Percentiles rank a stretch among this genome's conserved stretches.
Evolutionary conservation across 2,888 invertebrate species (phyloP).

Genomic region (Enchytraeus crypticus): DNA sequence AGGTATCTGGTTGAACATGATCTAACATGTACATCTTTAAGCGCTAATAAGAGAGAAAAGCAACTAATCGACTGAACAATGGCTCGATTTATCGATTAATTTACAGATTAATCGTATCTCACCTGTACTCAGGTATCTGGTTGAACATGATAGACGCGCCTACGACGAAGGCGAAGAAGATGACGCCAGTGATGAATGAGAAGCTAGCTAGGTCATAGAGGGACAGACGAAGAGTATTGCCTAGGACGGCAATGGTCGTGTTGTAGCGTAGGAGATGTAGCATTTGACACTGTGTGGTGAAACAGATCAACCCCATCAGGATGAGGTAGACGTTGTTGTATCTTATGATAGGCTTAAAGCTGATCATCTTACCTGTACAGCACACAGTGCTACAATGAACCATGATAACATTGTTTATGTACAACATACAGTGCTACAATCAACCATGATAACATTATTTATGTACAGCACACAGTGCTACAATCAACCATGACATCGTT

Average conservation of each 20-base stretch:
- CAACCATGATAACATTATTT: no score
- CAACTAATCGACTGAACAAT: no score
- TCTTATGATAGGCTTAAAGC: background rate
- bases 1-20: background rate
- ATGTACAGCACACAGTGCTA: no score
- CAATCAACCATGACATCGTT: no score
- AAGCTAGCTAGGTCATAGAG: background rate
- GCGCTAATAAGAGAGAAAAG: no score
- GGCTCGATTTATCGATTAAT: no score
- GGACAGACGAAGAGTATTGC: background rate
- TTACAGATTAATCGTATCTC: no score
- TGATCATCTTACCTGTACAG: constrained; percentile 3
- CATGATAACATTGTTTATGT: no score
- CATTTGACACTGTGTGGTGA: constrained; percentile 2
- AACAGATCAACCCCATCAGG: background rate
- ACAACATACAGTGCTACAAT: no score
- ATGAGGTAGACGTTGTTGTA: constrained; percentile 5
- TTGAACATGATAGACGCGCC: background rate
- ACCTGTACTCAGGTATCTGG: background rate
- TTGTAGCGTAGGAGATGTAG: constrained; percentile 13
- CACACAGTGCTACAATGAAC: no score
- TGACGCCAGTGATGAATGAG: background rate
- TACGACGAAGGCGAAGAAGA: background rate
- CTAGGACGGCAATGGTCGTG: constrained; percentile 3
- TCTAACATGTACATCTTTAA: no score